Percentiles rank a stretch among this genome's conserved stretches.
Conservation (phyloP, 1,140 invertebrate species). For the Helicoverpa zea region DNA sequence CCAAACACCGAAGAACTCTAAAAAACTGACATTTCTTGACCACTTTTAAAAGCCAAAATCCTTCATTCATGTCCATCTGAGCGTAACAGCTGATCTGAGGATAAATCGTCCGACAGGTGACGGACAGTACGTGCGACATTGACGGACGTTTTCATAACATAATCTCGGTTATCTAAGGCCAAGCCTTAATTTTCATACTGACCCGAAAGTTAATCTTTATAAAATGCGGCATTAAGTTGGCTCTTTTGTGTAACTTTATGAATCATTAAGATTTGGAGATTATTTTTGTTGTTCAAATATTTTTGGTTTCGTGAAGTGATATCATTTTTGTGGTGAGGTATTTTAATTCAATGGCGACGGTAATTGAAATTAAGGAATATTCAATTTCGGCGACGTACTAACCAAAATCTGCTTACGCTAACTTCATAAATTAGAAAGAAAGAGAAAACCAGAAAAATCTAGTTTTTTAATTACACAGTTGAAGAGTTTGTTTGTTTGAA, state of each 20-base stretch:
- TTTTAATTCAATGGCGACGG: too few relatives aligned
- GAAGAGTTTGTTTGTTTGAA: too few relatives aligned
- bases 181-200: slow-evolving; percentile 49
- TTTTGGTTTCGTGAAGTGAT: neutral
- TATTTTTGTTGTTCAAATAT: neutral
- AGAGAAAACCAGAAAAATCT: too few relatives aligned
- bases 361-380: too few relatives aligned
- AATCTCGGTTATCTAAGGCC: slow-evolving; percentile 52
- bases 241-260: slow-evolving; percentile 21
- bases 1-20: too few relatives aligned
- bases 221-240: slow-evolving; percentile 27
- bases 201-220: slow-evolving; percentile 43
- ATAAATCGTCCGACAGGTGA: slow-evolving; percentile 50
- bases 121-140: slow-evolving; percentile 49
- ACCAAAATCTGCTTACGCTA: too few relatives aligned
- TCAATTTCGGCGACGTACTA: too few relatives aligned
- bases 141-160: slow-evolving; percentile 48
- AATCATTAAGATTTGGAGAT: slow-evolving; percentile 27
- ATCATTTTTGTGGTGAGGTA: too few relatives aligned
- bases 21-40: too few relatives aligned
- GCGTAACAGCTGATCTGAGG: slow-evolving; percentile 26
- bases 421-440: too few relatives aligned
- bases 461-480: too few relatives aligned
- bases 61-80: neutral
- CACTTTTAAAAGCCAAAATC: neutral